A percentile compares a stretch with the other conserved stretches of the same genome.
phyloP scores from a whole-genome alignment of 2,888 invertebrate genomes.

The Colletes collaris region DNA sequence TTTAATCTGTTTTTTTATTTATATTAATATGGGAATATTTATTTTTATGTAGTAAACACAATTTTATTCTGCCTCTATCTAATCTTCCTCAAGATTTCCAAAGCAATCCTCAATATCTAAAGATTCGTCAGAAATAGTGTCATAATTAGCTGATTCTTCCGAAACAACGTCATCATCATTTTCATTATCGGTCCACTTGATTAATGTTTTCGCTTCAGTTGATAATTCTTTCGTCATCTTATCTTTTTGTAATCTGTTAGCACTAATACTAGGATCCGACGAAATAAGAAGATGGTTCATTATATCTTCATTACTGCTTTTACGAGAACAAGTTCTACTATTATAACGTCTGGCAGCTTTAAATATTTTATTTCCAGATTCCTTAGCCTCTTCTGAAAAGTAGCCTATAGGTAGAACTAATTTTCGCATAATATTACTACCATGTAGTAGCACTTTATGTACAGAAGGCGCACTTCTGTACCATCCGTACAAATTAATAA shows the following conservation, averaged over 20 bases:
- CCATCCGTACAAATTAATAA: no score
- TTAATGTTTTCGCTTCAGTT: no score
- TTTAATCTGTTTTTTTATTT: neutral
- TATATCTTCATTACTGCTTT: constrained; percentile 36
- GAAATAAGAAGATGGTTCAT: constrained; percentile 30
- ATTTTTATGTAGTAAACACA: neutral
- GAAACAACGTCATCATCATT: constrained; percentile 9
- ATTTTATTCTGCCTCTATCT: neutral
- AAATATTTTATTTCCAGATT: constrained; percentile 31
- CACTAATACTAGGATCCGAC: no score
- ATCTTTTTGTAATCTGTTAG: no score
- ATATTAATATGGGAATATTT: neutral
- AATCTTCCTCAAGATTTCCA: constrained; percentile 1
- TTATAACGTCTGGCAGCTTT: constrained; percentile 25
- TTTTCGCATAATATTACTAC: no score
- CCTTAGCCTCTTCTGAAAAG: neutral
- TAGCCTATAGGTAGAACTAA: no score
- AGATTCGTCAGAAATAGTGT: constrained; percentile 5
- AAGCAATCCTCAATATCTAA: constrained; percentile 9
- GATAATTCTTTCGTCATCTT: no score
- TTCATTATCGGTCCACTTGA: no score
- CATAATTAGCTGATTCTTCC: constrained; percentile 4
- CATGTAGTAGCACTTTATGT: no score
- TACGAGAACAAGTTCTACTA: constrained; percentile 36
- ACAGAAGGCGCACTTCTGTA: no score